Base-by-base conservation (phyloP, 64 coral and sea anemone species). In the Pocillopora damicornis region DNA sequence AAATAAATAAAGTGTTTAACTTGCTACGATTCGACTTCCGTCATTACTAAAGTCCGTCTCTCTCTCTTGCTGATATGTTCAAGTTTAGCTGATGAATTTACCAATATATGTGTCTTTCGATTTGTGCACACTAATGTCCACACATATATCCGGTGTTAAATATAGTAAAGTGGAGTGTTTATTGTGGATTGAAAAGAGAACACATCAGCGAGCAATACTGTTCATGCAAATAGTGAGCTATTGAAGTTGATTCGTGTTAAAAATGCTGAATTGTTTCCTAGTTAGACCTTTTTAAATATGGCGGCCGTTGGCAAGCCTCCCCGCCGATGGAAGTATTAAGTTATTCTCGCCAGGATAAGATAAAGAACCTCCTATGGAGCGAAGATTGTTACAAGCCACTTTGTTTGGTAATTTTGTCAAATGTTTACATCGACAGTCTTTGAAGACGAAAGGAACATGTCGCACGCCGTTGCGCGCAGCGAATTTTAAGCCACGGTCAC, bases 121-220 rank as follows among this genome's bases (percentile, higher is more conserved):
- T 77, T 77, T 42, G 17, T 77, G 15, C 22, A 20, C 14, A 1
- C 1, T 77, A 8, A 17, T 81, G 16, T 67, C 62, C 61, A 16
- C 9, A 37, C 14, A 66, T 68, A 68, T 83, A 35, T 83, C 67
- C 67, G 67, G 67, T 67, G 11, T 17, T 35, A 17, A 85, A 85
- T 85, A 25, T 22, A 58, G 18, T 45, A 72, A 85, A 85, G 81
- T 85, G 81, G 81, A 85, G 18, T 85, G 81, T 85, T 85, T 73
- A 72, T 23, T 73, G 63, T 58, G 38, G 64, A 58, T 72, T 72
- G 65, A n/a, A 71, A 72, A 22, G 20, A 23, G 65, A 85, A 72
- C 15, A 66, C 26, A 71, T 72, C 37, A 72, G 51, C 9, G 15
- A 85, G 35, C 63, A 73, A 72, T 57, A 38, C 61, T 10, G 15